Base-by-base conservation (phyloP, 2,113 vertebrate genomes). In the Rutilus rutilus region DNA sequence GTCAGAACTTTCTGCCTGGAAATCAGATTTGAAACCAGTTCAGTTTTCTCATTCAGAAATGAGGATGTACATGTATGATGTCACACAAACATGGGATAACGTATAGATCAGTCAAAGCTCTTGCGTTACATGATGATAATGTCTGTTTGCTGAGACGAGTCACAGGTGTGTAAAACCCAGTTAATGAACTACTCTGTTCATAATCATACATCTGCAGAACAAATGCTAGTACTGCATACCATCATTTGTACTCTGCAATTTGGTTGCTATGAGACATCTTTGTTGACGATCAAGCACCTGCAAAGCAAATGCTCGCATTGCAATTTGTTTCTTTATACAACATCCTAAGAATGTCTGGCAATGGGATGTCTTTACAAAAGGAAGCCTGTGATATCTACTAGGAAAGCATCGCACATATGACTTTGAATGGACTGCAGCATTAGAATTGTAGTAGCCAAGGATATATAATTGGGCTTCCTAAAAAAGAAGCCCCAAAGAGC, bases 341-440 rank as follows among this genome's bases (percentile, higher is more conserved):
- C n/a, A 17, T 47, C 73, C 14, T 50, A 45, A 50, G 39, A 74
- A 74, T 74, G 71, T 25, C 71, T 75, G 71, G 42, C 71, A 75
- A 75, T 15, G 2, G 12, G 47, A 47, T 5, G 5, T 25, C 71
- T 74, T 73, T 47, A 74, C 12, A 74, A 42, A 74, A 12, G 21
- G 71, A 75, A 75, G 73, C 17, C 42, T 25, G 73, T 7, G 39
- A 75, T 27, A 50, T 27, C 6, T 74, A 74, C 6, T 11, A 15
- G 73, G 73, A 47, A 27, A 75, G 14, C 17, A 50, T 47, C 50
- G 17, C 12, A 14, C 73, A 50, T 10, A 75, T 27, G n/a, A 75
- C 71, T n/a, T 25, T 45, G 14, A 45, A 9, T 75, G 42, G n/a
- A 50, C 15, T 27, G n/a, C n/a, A 75, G n/a, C 42, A 75, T 75